A percentile compares a stretch with the other conserved stretches of the same genome.
Evolutionary conservation across 2,797 vertebrate genomes (phyloP).

Genomic region (Octomys mimax): DNA sequence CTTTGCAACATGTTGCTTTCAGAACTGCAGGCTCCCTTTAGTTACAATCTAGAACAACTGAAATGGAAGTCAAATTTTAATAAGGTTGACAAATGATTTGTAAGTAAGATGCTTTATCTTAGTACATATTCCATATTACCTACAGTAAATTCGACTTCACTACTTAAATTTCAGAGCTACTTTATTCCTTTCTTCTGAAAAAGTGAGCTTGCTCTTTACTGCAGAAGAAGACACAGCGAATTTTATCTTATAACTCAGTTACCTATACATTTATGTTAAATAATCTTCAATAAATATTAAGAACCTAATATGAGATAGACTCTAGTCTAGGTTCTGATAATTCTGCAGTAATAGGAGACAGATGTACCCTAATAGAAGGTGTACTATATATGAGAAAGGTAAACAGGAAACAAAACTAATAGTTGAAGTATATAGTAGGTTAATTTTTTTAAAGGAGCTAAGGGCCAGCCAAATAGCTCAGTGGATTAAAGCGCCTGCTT

Average conservation of each 20-base stretch:
- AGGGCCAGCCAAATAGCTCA: too few relatives aligned
- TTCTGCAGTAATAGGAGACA: neutral
- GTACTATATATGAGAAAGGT: neutral
- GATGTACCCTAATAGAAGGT: neutral
- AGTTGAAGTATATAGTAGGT: neutral
- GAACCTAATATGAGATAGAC: neutral
- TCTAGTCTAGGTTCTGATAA: neutral
- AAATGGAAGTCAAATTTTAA: neutral
- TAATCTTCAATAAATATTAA: constrained; percentile 9
- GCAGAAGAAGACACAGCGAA: neutral
- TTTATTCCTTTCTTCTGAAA: neutral
- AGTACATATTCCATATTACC: neutral
- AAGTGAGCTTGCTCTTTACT: neutral
- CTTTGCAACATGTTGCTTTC: neutral
- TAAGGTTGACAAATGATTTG: neutral
- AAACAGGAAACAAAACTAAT: constrained; percentile 7
- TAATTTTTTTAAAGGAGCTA: neutral
- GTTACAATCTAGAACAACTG: neutral
- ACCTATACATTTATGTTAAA: neutral
- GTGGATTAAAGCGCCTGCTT: too few relatives aligned
- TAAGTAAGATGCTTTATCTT: neutral
- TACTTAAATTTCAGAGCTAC: neutral
- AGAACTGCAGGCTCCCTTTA: neutral
- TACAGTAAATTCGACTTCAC: neutral
- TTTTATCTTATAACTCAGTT: neutral